Evolutionary conservation across 2,113 vertebrate species (phyloP), one percentile per base, ranked within the genome.

Genomic region (Corynorhinus townsendii): DNA sequence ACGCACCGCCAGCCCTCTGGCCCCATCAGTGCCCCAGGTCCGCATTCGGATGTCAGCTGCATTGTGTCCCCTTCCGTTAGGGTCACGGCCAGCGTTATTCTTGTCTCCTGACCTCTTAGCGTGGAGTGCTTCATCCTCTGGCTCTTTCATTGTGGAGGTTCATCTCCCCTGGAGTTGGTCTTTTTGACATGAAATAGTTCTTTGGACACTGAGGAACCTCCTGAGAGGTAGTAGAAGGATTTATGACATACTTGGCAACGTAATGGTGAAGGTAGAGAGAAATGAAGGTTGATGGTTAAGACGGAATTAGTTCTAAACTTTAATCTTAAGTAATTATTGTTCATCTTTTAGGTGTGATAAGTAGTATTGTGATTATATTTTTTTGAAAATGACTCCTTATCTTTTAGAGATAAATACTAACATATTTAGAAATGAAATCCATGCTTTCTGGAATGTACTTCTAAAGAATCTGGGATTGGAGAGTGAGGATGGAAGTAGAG

Each of bases 121-220:
- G n/a, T 49, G 49, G 62, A 28, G 7, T 71, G 73, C 81, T 82
- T 72, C 30, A 40, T 47, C 56, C 56, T 81, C 45, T 92, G 38
- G 35, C 12, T 89, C 66, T 90, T 59, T 62, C 20, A 11, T 69
- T 49, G n/a, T 72, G 26, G 76, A 76, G 26, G 33, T 47, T 71
- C 2, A 43, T 56, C 83, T 11, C 59, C 24, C 22, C 35, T 82
- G n/a, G 22, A 62, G 3, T 88, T 83, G 84, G 7, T 87, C 69
- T 49, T 76, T 95, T 95, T 94, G 64, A 93, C 79, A 43, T 71
- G 35, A 6, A 90, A 15, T 94, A 33, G 69, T 66, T 94, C 26
- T 90, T 94, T 79, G 45, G 10, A 86, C 19, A 38, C 16, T 54
- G 59, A 91, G 43, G 52, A 88, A 80, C 56, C 11, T 54, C 38